Conservation (phyloP, 92 coral and sea anemone species). For the Paragorgia papillata region DNA sequence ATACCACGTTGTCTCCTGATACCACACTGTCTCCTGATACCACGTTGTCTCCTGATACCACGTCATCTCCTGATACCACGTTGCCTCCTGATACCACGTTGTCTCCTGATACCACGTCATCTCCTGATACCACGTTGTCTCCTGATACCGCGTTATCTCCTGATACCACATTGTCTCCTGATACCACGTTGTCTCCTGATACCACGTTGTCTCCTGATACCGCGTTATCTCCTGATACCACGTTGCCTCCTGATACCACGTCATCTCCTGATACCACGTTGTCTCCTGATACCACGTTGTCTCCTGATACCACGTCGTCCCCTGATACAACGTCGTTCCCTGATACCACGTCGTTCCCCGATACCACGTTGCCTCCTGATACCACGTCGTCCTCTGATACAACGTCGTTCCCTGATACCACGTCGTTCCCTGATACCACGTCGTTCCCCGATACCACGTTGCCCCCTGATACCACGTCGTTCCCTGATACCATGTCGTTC, state of each 20-base stretch:
- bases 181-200: conserved; percentile 17
- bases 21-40: conserved; percentile 1
- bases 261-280: background rate
- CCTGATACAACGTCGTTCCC: background rate
- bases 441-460: conserved; percentile 1
- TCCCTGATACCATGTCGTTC: background rate
- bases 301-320: conserved; percentile 4
- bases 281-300: background rate
- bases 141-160: conserved; percentile 2
- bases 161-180: conserved; percentile 7
- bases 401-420: background rate
- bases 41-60: background rate
- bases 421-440: background rate
- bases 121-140: background rate
- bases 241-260: background rate
- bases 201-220: background rate
- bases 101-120: conserved; percentile 3
- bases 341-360: conserved; percentile 3
- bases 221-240: background rate
- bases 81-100: conserved; percentile 2
- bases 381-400: background rate
- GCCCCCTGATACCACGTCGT: background rate
- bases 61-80: conserved; percentile 6
- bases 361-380: background rate
- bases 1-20: background rate